Conservation (phyloP, 2,888 invertebrate genomes). For the Noctuana brunneofusca region DNA sequence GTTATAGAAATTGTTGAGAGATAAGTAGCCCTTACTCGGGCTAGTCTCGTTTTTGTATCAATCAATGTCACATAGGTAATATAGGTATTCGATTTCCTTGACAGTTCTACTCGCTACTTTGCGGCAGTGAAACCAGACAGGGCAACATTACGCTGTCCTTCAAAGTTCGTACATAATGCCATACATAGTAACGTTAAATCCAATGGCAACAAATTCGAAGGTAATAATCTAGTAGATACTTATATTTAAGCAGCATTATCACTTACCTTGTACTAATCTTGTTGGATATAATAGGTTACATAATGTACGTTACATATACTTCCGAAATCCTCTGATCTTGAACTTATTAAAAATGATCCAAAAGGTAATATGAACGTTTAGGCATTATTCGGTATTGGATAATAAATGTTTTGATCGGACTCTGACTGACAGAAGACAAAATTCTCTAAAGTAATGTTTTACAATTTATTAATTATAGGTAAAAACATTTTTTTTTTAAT, state of each 20-base stretch:
- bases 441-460: too few relatives aligned
- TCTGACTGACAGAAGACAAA: too few relatives aligned
- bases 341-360: neutral
- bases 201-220: constrained; percentile 22
- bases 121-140: neutral
- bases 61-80: constrained; percentile 3
- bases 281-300: constrained; percentile 6
- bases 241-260: constrained; percentile 11
- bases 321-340: neutral
- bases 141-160: constrained; percentile 32
- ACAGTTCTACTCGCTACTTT: neutral
- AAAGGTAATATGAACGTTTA: too few relatives aligned
- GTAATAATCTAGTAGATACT: constrained; percentile 20
- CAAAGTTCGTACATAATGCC: constrained; percentile 30
- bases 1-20: neutral
- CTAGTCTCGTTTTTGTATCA: constrained; percentile 4
- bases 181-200: constrained; percentile 21
- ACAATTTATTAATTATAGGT: too few relatives aligned
- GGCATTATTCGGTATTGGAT: too few relatives aligned
- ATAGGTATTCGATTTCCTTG: neutral
- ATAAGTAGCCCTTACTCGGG: neutral
- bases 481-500: too few relatives aligned
- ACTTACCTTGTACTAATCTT: constrained; percentile 28
- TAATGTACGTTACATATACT: constrained; percentile 2
- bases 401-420: too few relatives aligned